Evolutionary conservation across 2,113 vertebrate genomes (phyloP), one percentile per base, ranked within the genome.

Genomic region (Probosciger aterrimus): DNA sequence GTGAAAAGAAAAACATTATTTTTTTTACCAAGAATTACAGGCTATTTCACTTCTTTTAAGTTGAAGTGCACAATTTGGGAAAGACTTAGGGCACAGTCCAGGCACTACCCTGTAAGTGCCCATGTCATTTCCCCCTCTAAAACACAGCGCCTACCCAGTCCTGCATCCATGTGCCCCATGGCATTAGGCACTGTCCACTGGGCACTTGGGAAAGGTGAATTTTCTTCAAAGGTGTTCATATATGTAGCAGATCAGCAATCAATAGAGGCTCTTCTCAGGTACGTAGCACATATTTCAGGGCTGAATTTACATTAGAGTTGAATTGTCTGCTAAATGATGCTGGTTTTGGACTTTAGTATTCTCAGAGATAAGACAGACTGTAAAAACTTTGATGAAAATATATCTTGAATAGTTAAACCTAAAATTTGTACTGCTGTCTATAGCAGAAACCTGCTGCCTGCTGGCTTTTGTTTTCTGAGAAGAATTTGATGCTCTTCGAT

Each of bases 141-240:
- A 68, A 20, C 4, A 14, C 8, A 65, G 16, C 0, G 0, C 4
- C 18, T 49, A 43, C 7, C 24, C 8, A 19, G 53, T 65, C 35
- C 39, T 65, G 10, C 16, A 41, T 8, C 6, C 5, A 5, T 13
- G 11, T 2, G 37, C 16, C 23, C n/a, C 3, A 0, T 39, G 19
- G 13, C 20, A 22, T 35, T 4, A 3, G 0, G 0, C 1, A 15
- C 31, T 53, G 14, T 30, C 7, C 25, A 5, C 9, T 14, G 23
- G 18, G 14, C 35, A 53, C 17, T 27, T 2, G 3, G 23, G 28
- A 64, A 55, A 74, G 7, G 22, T 75, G 28, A 53, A 19, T 28
- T 90, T 50, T 84, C 18, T 14, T 43, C 10, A 25, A 22, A 49
- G 11, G 10, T 68, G 4, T 68, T 88, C 17, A 27, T 62, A 8